A percentile compares a stretch with the other conserved stretches of the same genome.
Evolutionary conservation across 2,888 invertebrate genomes (phyloP).

Genomic region (Silvanus unidentatus): DNA sequence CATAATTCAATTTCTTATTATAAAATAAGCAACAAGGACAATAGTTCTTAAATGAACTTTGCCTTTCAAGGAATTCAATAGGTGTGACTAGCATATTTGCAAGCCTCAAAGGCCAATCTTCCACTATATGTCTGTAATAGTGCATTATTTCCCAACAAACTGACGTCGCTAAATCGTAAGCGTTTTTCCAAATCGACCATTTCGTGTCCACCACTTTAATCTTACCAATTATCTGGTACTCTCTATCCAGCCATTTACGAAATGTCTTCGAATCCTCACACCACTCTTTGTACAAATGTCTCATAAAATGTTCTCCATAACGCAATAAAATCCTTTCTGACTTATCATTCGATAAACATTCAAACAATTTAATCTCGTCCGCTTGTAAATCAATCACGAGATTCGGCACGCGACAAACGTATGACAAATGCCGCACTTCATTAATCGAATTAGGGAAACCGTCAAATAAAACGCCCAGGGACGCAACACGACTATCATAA

Average conservation of each 20-base stretch:
- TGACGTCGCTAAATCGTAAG: constrained; percentile 41
- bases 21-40: constrained; percentile 56
- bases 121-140: constrained; percentile 49
- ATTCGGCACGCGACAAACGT: constrained; percentile 53
- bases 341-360: constrained; percentile 45
- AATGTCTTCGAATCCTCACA: constrained; percentile 36
- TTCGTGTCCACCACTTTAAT: constrained; percentile 50
- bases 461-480: constrained; percentile 58
- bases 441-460: constrained; percentile 54
- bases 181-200: constrained; percentile 52
- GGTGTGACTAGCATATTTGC: constrained; percentile 54
- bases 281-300: constrained; percentile 48
- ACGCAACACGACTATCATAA: constrained; percentile 47
- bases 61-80: constrained; percentile 48
- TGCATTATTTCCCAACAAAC: constrained; percentile 48
- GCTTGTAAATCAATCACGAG: constrained; percentile 52
- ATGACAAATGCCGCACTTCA: constrained; percentile 49
- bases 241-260: constrained; percentile 49
- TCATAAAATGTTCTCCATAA: constrained; percentile 39
- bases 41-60: constrained; percentile 50
- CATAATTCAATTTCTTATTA: constrained; percentile 37
- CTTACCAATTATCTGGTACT: constrained; percentile 52
- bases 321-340: constrained; percentile 29
- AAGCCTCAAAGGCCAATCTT: constrained; percentile 48
- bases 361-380: constrained; percentile 39